Percentiles rank a stretch among this genome's conserved stretches.
These are phyloP conservation scores for Prionailurus bengalensis DNA, from an alignment of 2,113 vertebrate genomes.

Conservation along the genomic window DNA sequence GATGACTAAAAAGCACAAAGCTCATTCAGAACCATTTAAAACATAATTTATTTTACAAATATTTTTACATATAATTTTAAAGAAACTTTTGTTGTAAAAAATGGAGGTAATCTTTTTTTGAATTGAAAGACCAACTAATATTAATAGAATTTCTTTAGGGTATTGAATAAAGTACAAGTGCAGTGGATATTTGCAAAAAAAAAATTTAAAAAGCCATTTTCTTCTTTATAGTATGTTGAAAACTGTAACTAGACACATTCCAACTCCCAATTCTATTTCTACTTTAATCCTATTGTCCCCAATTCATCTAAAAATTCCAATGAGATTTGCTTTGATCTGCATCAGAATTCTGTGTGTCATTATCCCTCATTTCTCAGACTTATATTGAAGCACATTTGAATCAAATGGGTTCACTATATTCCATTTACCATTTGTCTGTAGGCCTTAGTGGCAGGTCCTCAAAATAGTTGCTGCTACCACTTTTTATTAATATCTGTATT, in stretches of 20 bases:
- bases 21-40: not conserved
- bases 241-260: constrained; percentile 28
- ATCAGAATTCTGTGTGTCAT: not conserved
- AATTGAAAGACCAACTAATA: constrained; percentile 24
- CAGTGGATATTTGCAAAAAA: not conserved
- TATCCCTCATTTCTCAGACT: constrained; percentile 1
- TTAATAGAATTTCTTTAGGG: not conserved
- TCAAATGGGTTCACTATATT: not conserved
- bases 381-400: constrained; percentile 44
- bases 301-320: not conserved
- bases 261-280: not conserved
- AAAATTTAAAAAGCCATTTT: not conserved
- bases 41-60: not conserved
- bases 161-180: not conserved
- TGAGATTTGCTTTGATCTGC: constrained; percentile 16
- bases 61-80: constrained; percentile 28
- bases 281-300: not conserved
- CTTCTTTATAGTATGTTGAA: constrained; percentile 34
- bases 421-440: constrained; percentile 14
- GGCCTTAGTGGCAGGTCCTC: not conserved
- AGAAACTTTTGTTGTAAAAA: constrained; percentile 13
- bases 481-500: constrained; percentile 25
- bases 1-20: not conserved
- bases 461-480: not conserved
- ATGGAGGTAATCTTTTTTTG: not conserved